A percentile compares a stretch with the other conserved stretches of the same genome.
Conservation (phyloP, 1,140 invertebrate species). For the Nixonia krombeini region DNA sequence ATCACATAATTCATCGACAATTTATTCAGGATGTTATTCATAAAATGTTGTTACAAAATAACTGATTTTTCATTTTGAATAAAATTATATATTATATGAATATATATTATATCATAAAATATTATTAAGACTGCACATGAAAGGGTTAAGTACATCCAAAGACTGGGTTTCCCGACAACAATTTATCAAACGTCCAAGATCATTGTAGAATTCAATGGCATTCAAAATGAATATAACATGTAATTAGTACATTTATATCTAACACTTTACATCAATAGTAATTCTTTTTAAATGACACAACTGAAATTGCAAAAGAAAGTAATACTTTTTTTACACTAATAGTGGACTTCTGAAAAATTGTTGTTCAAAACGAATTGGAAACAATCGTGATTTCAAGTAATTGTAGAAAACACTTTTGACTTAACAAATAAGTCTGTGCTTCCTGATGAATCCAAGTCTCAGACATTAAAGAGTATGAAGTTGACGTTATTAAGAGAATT, state of each 20-base stretch:
- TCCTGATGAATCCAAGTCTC: no score
- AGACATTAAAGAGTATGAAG: conserved; percentile 1
- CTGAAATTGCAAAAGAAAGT: no score
- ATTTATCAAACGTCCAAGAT: conserved; percentile 5
- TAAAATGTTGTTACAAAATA: not conserved
- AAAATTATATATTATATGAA: conserved; percentile 2
- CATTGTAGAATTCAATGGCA: not conserved
- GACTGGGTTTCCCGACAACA: conserved; percentile 2
- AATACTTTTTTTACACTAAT: no score
- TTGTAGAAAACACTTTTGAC: not conserved
- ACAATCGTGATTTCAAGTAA: not conserved
- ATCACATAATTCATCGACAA: no score
- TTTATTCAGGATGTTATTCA: no score
- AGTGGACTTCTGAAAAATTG: conserved; percentile 17
- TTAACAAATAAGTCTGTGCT: conserved; percentile 1
- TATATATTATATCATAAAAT: not conserved
- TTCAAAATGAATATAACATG: no score
- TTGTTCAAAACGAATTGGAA: conserved; percentile 10
- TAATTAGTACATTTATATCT: no score
- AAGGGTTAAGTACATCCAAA: conserved; percentile 1
- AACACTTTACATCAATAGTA: no score
- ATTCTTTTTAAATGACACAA: no score
- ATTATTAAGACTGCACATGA: conserved; percentile 10
- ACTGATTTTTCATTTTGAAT: conserved; percentile 5
- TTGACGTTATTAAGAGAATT: not conserved